Evolutionary conservation across 2,797 vertebrate genomes (phyloP), one percentile per base, ranked within the genome.

Genomic region (Columba guinea): DNA sequence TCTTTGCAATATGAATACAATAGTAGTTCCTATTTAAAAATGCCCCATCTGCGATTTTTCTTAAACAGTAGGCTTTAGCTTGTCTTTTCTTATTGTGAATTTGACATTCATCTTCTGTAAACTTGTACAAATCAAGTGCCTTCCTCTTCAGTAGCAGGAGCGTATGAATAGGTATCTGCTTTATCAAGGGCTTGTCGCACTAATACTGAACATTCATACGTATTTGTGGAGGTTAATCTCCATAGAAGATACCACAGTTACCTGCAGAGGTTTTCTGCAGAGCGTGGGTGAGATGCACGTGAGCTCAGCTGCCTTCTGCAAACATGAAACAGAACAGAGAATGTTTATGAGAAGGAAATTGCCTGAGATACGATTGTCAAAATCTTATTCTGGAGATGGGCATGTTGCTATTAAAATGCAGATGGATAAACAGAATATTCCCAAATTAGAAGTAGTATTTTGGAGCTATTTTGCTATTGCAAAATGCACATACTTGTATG

Each of bases 281-380:
- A 3, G 17, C 8, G 41, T 13, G 53, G 58, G 26, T 0, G 4
- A 52, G 27, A 27, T 48, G 34, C 6, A 13, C 1, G 0, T 6
- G 34, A 30, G 55, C 17, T 27, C 37, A 22, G 30, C 78, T 37
- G 3, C 62, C 39, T 59, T 28, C 39, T 30, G 62, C 62, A 35
- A 30, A 44, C 1, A 0, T 9, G 28, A 14, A 53, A 34, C 1
- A 2, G 37, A n/a, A 16, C 1, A 19, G 39, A 35, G 41, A 62
- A 13, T 20, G 32, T 11, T 34, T 26, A 23, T 8, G 41, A 32
- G 44, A 34, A 59, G 28, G 34, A 63, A 58, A 28, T n/a, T 51
- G 39, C 10, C 56, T 8, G 46, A 59, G 73, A 76, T 17, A 17
- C 0, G 23, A 20, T 35, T 73, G 67, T 63, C 46, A 39, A 13